Conservation (phyloP, 2,113 vertebrate genomes). For the Petrocephalus microphthalmus region DNA sequence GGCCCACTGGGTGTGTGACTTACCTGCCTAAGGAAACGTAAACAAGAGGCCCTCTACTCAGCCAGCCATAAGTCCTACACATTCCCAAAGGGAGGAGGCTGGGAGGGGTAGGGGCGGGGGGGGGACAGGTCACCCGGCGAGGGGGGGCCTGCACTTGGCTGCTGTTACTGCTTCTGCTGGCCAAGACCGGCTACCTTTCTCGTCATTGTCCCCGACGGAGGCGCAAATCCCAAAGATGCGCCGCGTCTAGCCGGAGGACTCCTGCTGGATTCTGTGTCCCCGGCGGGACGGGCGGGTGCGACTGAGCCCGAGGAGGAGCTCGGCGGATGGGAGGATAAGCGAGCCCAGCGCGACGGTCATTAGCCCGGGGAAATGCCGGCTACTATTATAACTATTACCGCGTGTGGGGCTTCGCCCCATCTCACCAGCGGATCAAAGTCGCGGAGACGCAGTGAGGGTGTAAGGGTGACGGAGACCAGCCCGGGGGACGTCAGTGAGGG, state of each 20-base stretch:
- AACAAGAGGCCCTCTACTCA: slow-evolving; percentile 20
- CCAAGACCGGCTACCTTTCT: not conserved
- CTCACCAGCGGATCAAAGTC: not conserved
- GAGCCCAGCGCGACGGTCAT: not conserved
- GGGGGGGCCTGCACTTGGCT: not conserved
- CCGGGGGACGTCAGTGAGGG: slow-evolving; percentile 44
- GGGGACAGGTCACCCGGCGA: not conserved
- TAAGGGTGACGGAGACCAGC: slow-evolving; percentile 43
- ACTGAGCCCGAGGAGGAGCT: not conserved
- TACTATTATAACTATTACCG: not conserved
- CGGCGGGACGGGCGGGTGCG: not conserved
- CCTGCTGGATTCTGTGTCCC: not conserved
- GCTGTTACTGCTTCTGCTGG: not conserved
- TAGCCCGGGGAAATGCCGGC: not conserved
- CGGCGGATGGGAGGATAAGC: too few species aligned
- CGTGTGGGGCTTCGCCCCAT: not conserved
- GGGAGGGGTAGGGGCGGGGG: not conserved
- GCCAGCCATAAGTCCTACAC: not conserved
- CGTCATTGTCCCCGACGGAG: slow-evolving; percentile 9
- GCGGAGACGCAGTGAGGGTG: slow-evolving; percentile 29
- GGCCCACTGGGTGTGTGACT: slow-evolving; percentile 1
- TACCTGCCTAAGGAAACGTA: not conserved
- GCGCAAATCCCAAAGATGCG: not conserved
- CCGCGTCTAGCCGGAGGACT: not conserved
- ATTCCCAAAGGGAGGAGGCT: not conserved